Evolutionary conservation across 1,140 invertebrate species (phyloP).

Genomic region (Drosophila kohkoa): DNA sequence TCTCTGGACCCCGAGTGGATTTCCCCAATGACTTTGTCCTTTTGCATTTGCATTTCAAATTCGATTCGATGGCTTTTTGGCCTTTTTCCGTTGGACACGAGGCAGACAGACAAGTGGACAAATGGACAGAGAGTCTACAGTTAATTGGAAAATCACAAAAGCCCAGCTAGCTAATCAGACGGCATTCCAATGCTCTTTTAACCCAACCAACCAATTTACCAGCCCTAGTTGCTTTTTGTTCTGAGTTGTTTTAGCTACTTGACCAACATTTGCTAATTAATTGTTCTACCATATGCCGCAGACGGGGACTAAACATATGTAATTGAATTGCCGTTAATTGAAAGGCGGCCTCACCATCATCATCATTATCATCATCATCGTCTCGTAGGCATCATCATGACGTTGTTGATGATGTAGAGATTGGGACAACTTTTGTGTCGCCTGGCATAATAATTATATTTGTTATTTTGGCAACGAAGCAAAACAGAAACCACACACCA

Average conservation of each 20-base stretch:
- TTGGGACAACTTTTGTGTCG: constrained; percentile 55
- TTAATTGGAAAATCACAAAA: constrained; percentile 69
- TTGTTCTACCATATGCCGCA: constrained; percentile 63
- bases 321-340: constrained; percentile 72
- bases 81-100: constrained; percentile 6
- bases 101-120: no score
- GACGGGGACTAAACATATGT: constrained; percentile 45
- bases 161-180: constrained; percentile 56
- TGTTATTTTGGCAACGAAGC: constrained; percentile 57
- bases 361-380: constrained; percentile 5
- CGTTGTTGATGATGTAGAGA: constrained; percentile 5
- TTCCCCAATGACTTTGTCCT: constrained; percentile 70
- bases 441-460: constrained; percentile 68
- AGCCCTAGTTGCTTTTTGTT: not conserved
- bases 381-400: not conserved
- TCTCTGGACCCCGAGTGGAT: constrained; percentile 49
- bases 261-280: constrained; percentile 66
- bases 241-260: constrained; percentile 10
- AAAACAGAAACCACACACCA: constrained; percentile 64
- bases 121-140: constrained; percentile 5
- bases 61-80: constrained; percentile 55
- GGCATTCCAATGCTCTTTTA: constrained; percentile 14
- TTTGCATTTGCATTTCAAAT: constrained; percentile 79
- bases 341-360: constrained; percentile 46
- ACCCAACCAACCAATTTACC: not conserved